phyloP scores from a whole-genome alignment of 92 coral and sea anemone species.

The Phenganax subtilis region DNA sequence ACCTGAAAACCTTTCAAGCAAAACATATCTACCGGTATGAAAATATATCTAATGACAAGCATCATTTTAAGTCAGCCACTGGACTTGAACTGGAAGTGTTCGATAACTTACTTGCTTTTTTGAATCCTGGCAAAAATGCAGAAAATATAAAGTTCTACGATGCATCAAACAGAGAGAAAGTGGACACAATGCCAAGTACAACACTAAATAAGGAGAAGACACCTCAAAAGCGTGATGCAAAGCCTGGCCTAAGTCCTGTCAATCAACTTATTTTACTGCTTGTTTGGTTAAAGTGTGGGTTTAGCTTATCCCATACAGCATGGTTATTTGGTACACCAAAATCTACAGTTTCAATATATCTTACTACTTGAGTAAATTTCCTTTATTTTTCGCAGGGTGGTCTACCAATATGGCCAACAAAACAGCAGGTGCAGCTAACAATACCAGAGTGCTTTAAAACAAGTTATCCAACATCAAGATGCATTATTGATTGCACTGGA shows the following conservation, averaged over 20 bases:
- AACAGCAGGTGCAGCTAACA: conserved; percentile 18
- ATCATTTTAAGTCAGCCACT: conserved; percentile 1
- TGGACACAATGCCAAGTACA: background rate
- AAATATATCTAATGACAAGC: background rate
- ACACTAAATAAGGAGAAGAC: background rate
- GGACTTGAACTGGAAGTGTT: conserved; percentile 4
- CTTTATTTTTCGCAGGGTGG: conserved; percentile 31
- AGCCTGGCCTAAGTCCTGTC: conserved; percentile 9
- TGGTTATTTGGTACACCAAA: conserved; percentile 37
- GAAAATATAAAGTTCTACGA: conserved; percentile 32
- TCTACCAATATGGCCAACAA: conserved; percentile 37
- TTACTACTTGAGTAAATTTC: conserved; percentile 26
- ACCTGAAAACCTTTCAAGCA: no score
- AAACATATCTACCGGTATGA: conserved; percentile 3
- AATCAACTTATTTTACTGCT: conserved; percentile 25
- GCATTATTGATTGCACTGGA: conserved; percentile 31
- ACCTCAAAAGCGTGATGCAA: conserved; percentile 15
- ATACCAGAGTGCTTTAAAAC: conserved; percentile 28
- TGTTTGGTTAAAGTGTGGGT: conserved; percentile 33
- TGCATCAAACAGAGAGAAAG: background rate
- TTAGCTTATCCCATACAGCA: conserved; percentile 29
- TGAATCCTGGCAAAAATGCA: conserved; percentile 21
- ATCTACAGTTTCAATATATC: conserved; percentile 29
- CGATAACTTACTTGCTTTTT: background rate
- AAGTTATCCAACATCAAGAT: conserved; percentile 19